Evolutionary conservation across 1,140 invertebrate genomes (phyloP), one percentile per base, ranked within the genome.

Genomic region (Capitella teleta): DNA sequence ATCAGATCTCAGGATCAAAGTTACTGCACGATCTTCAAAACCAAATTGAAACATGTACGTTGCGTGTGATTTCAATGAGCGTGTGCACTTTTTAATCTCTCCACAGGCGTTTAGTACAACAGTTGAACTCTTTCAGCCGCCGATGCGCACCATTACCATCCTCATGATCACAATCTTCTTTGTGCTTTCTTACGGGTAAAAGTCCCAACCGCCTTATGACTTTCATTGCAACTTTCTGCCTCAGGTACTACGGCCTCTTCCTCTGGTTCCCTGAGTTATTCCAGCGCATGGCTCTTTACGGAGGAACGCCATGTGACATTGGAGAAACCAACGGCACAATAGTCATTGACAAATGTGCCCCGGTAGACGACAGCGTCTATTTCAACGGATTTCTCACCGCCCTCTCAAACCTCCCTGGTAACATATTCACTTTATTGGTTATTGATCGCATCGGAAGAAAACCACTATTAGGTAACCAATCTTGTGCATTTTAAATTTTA

Each of bases 231-330:
- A 37, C 6, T 37, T 6, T 6, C 21, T 37, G 6, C n/a, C 21
- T 30, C 59, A 77, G 76, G 10, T 77, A 74, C 53, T 78, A 77
- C 56, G 76, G 77, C 0, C 57, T 78, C 40, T 74, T 69, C 48
- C 68, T 77, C 52, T 78, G 77, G 77, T 77, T 78, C 51, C 77
- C 77, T 6, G 75, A 77, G 52, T 64, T 77, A 51, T 72, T 77
- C 46, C 66, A 71, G 52, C 61, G 72, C 28, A 62, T 78, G 19
- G 67, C 73, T 47, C 61, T 72, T 28, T 68, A 72, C 53, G 64
- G 68, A 6, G 63, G 65, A 3, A 67, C 66, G 0, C 56, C 63
- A 10, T 73, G 70, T 57, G 55, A 60, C n/a, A 40, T 42, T 32
- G 44, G 56, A 21, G 25, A 24, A 25, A 41, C 40, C 23, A 58